Evolutionary conservation across 2,797 vertebrate genomes (phyloP), one percentile per base, ranked within the genome.

Genomic region (Liasis olivaceus): DNA sequence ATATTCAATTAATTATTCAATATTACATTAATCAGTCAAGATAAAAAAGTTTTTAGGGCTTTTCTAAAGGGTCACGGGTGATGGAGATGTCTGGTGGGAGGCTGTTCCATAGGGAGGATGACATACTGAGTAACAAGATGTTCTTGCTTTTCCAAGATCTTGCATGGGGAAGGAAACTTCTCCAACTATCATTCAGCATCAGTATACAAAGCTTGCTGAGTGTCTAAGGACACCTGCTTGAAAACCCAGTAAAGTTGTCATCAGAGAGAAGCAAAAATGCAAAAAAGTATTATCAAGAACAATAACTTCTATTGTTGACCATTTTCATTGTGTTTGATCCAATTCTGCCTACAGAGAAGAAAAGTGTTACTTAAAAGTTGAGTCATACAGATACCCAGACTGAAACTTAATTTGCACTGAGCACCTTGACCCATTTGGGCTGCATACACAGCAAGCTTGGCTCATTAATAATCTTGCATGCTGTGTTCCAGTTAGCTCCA

Each of bases 191-290:
- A 81, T 47, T 81, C 72, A 47, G 8, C 72, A 81, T 24, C 72
- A 24, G 20, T 47, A 62, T 0, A 0, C 1, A 6, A 28, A 0
- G 0, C 59, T 2, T 60, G 9, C 13, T 15, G 4, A 22, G 26
- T 54, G 36, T 63, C 4, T 14, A 6, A n/a, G 59, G 17, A 15
- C 2, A 31, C 8, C 36, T 85, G 24, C 11, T 89, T 60, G 17
- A 28, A 28, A 36, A 24, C 12, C 47, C 26, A 9, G 6, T 51
- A 51, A 51, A 9, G 58, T 4, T n/a, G 26, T 51, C 6, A 7
- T 47, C 36, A 87, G 17, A n/a, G 13, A n/a, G 28, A 60, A 85
- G 28, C 56, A 60, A 92, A 89, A 22, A 42, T 60, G 47, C 47
- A 8, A 54, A 54, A 6, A 54, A 54, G 51, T 17, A 4, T 47